These are phyloP conservation scores for Drosophila orosa DNA, from an alignment of 1,140 invertebrate species.

Conservation along the genomic window DNA sequence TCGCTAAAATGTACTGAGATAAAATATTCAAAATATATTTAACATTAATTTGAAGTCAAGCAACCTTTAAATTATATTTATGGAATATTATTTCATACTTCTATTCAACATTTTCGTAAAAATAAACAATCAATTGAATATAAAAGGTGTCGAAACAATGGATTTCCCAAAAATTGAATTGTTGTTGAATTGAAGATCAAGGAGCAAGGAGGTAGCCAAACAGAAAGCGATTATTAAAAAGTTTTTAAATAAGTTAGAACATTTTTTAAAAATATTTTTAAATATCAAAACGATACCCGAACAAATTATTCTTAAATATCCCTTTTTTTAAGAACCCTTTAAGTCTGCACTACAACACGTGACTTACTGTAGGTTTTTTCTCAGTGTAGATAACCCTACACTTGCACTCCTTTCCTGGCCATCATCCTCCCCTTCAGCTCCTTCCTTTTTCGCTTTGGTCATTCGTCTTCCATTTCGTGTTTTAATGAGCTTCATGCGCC, in stretches of 20 bases:
- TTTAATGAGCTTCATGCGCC: slow-evolving; percentile 68
- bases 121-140: no score
- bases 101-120: no score
- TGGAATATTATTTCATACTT: no score
- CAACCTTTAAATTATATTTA: no score
- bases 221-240: no score
- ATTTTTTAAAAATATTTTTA: background rate
- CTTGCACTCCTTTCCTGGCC: slow-evolving; percentile 2
- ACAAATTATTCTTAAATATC: background rate
- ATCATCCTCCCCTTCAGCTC: slow-evolving; percentile 3
- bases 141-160: no score
- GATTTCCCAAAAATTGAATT: no score
- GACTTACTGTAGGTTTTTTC: background rate
- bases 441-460: slow-evolving; percentile 25
- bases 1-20: background rate
- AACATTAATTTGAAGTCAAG: background rate
- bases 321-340: no score
- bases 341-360: background rate
- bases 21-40: background rate
- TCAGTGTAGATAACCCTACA: slow-evolving; percentile 13
- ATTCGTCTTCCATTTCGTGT: slow-evolving; percentile 60
- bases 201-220: no score
- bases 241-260: no score
- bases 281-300: no score
- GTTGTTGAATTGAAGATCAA: no score